These are phyloP conservation scores for Colius striatus DNA, from an alignment of 2,113 vertebrate genomes.

Conservation along the genomic window DNA sequence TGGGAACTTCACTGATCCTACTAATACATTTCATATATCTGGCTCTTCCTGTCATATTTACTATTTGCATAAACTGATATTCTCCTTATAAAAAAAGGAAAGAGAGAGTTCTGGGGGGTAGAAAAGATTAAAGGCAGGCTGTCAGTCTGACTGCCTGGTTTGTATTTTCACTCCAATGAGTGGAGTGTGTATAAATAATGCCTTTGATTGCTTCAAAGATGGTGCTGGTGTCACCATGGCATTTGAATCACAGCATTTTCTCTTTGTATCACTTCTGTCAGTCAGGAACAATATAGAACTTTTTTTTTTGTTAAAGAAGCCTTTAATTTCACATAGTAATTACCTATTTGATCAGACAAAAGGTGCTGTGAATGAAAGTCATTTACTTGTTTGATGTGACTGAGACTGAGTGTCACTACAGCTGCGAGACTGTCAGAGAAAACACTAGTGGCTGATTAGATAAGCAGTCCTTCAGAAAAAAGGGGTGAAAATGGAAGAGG, in stretches of 20 bases:
- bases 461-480: background rate
- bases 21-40: background rate
- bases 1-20: background rate
- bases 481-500: background rate
- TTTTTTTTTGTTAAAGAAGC: constrained; percentile 62
- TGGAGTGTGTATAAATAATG: constrained; percentile 54
- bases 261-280: constrained; percentile 66
- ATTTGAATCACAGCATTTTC: constrained; percentile 26
- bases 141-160: constrained; percentile 60
- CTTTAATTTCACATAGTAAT: constrained; percentile 75
- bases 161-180: constrained; percentile 42
- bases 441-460: constrained; percentile 64
- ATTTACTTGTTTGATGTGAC: constrained; percentile 70
- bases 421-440: constrained; percentile 62
- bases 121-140: constrained; percentile 66
- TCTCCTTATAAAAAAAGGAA: background rate
- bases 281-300: constrained; percentile 69
- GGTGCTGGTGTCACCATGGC: constrained; percentile 39
- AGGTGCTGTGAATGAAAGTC: constrained; percentile 68
- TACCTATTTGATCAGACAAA: constrained; percentile 79
- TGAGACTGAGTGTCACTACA: constrained; percentile 62
- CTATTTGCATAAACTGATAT: constrained; percentile 9
- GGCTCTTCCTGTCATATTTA: constrained; percentile 12
- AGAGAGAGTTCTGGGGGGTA: background rate
- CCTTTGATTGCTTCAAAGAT: constrained; percentile 68